Base-by-base conservation (phyloP, 1,140 invertebrate species). In the Elysia chlorotica region DNA sequence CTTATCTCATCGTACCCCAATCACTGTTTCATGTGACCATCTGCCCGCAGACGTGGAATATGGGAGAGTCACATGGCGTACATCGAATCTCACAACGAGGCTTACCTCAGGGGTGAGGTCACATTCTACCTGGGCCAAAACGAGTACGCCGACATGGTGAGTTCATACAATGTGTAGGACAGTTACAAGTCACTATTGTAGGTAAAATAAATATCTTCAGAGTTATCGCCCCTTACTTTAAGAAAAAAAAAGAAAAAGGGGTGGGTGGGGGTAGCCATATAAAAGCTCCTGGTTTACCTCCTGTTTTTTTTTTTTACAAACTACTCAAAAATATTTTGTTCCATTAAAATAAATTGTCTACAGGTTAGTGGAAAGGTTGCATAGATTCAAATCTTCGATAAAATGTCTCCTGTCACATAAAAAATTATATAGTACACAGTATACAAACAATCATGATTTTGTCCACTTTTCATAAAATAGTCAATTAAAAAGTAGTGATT, bases 81-180 rank as follows among this genome's bases (percentile, higher is more conserved):
- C 67, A 70, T 70, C 10, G 1, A 57, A 1, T 1, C 10, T 10
- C 67, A 70, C 67, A 70, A 70, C 33, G 10, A 36, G 19, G 67
- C 67, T 1, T 70, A 59, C 28, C 53, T 6, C 0, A 57, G 36
- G 21, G 67, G 67, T 23, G 53, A 70, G 31, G 36, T 21, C 35
- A 21, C n/a, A 33, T 70, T 70, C 33, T 59, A 14, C n/a, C 67
- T 70, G 2, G 67, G 54, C 2, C 31, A 70, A 19, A 70, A 70
- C 36, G 41, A 57, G 14, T 70, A n/a, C 36, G 53, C 67, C 2
- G 67, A 70, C n/a, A 54, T 70, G 67, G 67, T 70, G 38, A 28
- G 56, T 36, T 25, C 14, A 48, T 48, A 48, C 41, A 48, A 48
- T 48, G 41, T 48, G 41, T 48, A 48, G 10, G 21, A 5, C 56